Evolutionary conservation across 2,888 invertebrate species (phyloP), one percentile per base, ranked within the genome.

Genomic region (Dioctria linearis): DNA sequence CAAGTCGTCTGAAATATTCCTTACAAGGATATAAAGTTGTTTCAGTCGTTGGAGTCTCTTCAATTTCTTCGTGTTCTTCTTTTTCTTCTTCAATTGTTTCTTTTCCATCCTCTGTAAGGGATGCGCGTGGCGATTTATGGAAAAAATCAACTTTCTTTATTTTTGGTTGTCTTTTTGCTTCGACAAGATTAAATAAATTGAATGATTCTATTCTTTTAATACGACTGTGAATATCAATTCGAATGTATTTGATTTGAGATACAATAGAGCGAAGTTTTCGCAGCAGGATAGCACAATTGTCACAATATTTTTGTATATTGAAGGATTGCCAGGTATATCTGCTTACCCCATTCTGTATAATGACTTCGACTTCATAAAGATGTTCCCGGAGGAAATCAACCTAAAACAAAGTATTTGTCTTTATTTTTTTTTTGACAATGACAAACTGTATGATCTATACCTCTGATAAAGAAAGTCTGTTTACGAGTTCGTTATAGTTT

Each of bases 301-400:
- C 86, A 3, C 93, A 91, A 86, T 94, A 98, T 82, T 95, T 95
- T 13, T 90, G 90, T 63, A 97, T 95, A 42, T 95, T 94, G 11
- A 97, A 90, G 0, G 96, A 95, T 82, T 94, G 94, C 97, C 98
- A 98, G 65, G 94, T 95, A 80, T 96, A 93, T 43, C 96, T 91
- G 3, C 93, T 93, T 0, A 95, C 90, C 0, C 97, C 97, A 3
- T 96, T 95, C 85, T 95, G 92, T 71, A 96, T 93, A 75, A 93
- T 91, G 54, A 93, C 90, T 86, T 96, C 96, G 82, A 94, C 92
- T 82, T 94, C 92, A 84, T 92, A 90, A 0, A 96, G 90, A 83
- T 93, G 93, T 11, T 91, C 91, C 84, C 93, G 93, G 86, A 95
- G 89, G 78, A 96, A 91, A 82, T 92, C 90, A 0, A 94, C 91